phyloP scores from a whole-genome alignment of 92 coral and sea anemone species.

The Epizoanthus fatuus region DNA sequence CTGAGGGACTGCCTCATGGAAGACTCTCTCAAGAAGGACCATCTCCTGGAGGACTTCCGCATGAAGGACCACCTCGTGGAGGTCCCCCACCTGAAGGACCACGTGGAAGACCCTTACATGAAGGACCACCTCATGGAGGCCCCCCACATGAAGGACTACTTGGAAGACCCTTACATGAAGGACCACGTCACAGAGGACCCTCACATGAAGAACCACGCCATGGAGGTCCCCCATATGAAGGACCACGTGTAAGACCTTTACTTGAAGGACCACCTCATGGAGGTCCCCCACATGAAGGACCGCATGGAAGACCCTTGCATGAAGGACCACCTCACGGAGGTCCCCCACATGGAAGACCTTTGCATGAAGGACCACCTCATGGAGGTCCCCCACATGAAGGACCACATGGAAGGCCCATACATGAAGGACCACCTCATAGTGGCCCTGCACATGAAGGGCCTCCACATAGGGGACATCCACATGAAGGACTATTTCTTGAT shows the following conservation, averaged over 20 bases:
- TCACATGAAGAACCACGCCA: neutral
- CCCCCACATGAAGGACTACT: conserved; percentile 15
- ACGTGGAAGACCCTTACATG: neutral
- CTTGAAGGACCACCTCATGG: conserved; percentile 13
- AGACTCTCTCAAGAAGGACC: conserved; percentile 13
- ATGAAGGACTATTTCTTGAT: conserved; percentile 19
- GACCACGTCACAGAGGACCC: neutral
- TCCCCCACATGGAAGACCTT: conserved; percentile 24
- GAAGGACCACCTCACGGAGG: conserved; percentile 16
- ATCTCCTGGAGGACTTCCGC: neutral
- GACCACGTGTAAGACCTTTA: neutral
- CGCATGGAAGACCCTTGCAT: conserved; percentile 1
- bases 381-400: conserved; percentile 21
- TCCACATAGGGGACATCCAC: neutral
- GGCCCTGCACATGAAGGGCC: conserved; percentile 53
- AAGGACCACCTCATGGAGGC: conserved; percentile 10
- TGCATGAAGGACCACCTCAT: conserved; percentile 5
- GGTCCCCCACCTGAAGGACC: conserved; percentile 56
- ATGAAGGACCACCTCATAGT: conserved; percentile 23
- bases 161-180: neutral
- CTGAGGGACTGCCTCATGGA: conserved; percentile 23
- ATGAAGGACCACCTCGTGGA: conserved; percentile 14
- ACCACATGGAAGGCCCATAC: conserved; percentile 9
- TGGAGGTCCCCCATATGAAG: neutral
- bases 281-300: conserved; percentile 7